A percentile compares a stretch with the other conserved stretches of the same genome.
Evolutionary conservation across 2,888 invertebrate species (phyloP).

Genomic region (Lithodes maja): DNA sequence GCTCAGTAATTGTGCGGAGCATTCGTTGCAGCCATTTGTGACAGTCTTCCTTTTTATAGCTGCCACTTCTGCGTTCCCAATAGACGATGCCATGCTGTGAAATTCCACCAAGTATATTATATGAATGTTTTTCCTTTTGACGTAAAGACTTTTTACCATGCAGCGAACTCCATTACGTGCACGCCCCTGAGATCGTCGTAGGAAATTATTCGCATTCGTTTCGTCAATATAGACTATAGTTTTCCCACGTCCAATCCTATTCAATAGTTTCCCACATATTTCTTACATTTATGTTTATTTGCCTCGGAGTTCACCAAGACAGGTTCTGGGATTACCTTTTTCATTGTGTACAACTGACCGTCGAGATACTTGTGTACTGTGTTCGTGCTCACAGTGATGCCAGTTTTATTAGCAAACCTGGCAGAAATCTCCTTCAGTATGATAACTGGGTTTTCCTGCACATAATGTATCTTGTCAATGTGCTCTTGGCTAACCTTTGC

Average conservation of each 20-base stretch:
- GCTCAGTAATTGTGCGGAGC: conserved; percentile 36
- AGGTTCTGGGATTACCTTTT: conserved; percentile 29
- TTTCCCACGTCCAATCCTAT: conserved; percentile 41
- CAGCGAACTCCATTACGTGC: conserved; percentile 23
- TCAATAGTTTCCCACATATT: conserved; percentile 28
- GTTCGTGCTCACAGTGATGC: conserved; percentile 33
- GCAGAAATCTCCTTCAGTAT: conserved; percentile 27
- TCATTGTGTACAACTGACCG: conserved; percentile 29
- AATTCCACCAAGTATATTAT: conserved; percentile 51
- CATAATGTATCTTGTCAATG: conserved; percentile 37
- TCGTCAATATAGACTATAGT: conserved; percentile 46
- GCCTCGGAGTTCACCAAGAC: conserved; percentile 31
- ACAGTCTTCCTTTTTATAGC: conserved; percentile 40
- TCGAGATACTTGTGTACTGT: conserved; percentile 30
- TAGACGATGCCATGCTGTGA: conserved; percentile 36
- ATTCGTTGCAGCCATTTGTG: conserved; percentile 27
- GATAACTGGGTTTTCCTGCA: conserved; percentile 29
- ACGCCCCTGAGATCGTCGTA: conserved; percentile 20
- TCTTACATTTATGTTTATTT: conserved; percentile 41
- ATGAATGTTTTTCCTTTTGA: conserved; percentile 41
- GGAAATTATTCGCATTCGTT: conserved; percentile 42
- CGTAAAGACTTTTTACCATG: conserved; percentile 28
- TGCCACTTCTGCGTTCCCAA: conserved; percentile 43
- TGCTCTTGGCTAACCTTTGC: conserved; percentile 10
- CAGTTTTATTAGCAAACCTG: conserved; percentile 28